Conservation (phyloP, 2,113 vertebrate genomes). For the Alaudala cheleensis region DNA sequence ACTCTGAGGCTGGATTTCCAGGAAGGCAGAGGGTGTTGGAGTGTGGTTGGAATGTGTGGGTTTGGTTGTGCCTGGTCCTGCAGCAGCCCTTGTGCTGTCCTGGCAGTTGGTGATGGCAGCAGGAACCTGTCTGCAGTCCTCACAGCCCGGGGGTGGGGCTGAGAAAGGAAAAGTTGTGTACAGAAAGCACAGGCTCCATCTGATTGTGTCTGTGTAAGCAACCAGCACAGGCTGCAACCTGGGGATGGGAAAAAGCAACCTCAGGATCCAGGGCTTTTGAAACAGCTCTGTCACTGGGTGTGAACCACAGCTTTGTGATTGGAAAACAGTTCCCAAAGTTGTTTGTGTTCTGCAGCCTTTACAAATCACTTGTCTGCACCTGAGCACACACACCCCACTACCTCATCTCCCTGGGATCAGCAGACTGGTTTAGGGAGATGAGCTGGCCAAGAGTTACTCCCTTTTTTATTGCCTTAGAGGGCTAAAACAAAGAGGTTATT, state of each 20-base stretch:
- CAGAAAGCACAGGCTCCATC: not conserved
- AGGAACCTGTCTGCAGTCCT: not conserved
- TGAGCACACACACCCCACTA: rapidly evolving
- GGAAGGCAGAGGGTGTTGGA: not conserved
- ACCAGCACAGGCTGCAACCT: rapidly evolving
- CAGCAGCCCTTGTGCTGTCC: not conserved
- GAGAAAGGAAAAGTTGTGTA: not conserved
- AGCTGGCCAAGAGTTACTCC: not conserved
- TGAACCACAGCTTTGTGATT: not conserved
- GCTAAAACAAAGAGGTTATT: not conserved
- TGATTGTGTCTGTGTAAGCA: not conserved
- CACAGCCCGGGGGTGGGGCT: not conserved
- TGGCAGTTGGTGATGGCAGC: rapidly evolving
- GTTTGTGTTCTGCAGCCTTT: not conserved
- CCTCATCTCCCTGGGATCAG: not conserved
- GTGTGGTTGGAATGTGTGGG: not conserved
- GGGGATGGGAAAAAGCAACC: not conserved
- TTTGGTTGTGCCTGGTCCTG: not conserved
- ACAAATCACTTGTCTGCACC: not conserved
- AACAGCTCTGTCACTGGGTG: not conserved
- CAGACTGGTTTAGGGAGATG: not conserved
- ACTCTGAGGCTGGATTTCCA: not conserved
- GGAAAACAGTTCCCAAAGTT: not conserved
- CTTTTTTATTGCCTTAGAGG: not conserved
- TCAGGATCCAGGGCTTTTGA: not conserved